These are phyloP conservation scores for Microplitis demolitor DNA, from an alignment of 1,140 invertebrate species.

Conservation along the genomic window DNA sequence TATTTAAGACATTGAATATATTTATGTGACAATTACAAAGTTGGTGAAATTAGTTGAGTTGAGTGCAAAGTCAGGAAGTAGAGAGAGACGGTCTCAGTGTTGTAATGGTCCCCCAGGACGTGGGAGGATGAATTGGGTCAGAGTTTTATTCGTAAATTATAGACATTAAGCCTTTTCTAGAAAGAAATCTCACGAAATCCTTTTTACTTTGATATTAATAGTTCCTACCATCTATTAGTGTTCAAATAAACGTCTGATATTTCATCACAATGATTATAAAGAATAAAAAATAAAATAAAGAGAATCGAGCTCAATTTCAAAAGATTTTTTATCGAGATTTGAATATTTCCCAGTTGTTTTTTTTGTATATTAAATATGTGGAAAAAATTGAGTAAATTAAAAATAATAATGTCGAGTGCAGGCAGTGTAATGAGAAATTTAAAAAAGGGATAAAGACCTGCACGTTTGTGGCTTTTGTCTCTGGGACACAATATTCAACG, in stretches of 20 bases:
- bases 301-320: too few species aligned
- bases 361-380: neutral
- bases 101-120: neutral
- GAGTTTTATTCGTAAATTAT: neutral
- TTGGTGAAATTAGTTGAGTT: neutral
- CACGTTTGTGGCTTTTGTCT: slow-evolving; percentile 3
- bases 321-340: neutral
- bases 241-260: too few species aligned
- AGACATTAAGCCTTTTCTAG: neutral
- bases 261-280: too few species aligned
- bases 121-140: slow-evolving; percentile 5
- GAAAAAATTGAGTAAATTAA: neutral
- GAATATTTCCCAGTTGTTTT: neutral
- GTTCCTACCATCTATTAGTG: too few species aligned
- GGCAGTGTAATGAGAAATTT: neutral
- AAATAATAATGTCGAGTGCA: neutral
- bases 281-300: too few species aligned
- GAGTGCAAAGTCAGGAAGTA: neutral
- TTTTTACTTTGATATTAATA: neutral
- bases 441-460: neutral
- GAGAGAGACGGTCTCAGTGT: neutral
- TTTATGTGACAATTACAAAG: neutral
- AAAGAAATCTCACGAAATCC: neutral
- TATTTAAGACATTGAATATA: neutral
- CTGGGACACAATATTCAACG: slow-evolving; percentile 9